phyloP scores from a whole-genome alignment of 2,797 vertebrate genomes.

The Manis javanica region DNA sequence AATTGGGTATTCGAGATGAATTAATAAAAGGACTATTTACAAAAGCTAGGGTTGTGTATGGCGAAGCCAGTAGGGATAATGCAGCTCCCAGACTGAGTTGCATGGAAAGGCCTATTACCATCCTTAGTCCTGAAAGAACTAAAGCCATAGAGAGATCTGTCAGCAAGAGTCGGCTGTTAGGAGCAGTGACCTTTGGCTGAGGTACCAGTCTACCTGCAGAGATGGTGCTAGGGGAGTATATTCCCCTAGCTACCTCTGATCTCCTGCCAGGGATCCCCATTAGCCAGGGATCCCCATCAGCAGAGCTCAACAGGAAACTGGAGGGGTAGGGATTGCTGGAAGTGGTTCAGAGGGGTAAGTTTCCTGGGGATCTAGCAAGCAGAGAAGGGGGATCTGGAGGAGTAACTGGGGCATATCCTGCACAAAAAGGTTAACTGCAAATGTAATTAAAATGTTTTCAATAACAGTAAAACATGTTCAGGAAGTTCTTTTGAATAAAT shows the following conservation, averaged over 20 bases:
- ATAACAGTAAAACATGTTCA: not conserved
- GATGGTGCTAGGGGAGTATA: not conserved
- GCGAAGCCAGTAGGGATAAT: conserved; percentile 9
- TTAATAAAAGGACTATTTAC: conserved; percentile 24
- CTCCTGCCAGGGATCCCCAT: conserved; percentile 11
- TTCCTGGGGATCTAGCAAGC: not conserved
- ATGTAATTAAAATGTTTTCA: conserved; percentile 23
- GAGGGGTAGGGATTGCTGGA: conserved; percentile 12
- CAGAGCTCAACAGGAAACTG: not conserved
- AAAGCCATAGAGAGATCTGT: not conserved
- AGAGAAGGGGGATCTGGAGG: not conserved
- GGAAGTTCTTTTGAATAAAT: not conserved
- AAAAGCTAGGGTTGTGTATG: not conserved
- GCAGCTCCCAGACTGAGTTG: not conserved
- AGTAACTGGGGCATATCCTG: not conserved
- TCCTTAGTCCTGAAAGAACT: conserved; percentile 10
- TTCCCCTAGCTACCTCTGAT: not conserved
- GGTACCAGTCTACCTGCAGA: conserved; percentile 30
- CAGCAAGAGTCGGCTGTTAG: conserved; percentile 27
- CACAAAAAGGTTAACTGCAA: not conserved
- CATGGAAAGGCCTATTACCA: not conserved
- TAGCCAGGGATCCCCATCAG: conserved; percentile 14
- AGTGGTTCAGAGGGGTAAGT: not conserved
- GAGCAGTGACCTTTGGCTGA: conserved; percentile 36
- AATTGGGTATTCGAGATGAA: conserved; percentile 27